A percentile compares a stretch with the other conserved stretches of the same genome.
Conservation (phyloP, 2,113 vertebrate species). For the Rhodinocichla rosea region DNA sequence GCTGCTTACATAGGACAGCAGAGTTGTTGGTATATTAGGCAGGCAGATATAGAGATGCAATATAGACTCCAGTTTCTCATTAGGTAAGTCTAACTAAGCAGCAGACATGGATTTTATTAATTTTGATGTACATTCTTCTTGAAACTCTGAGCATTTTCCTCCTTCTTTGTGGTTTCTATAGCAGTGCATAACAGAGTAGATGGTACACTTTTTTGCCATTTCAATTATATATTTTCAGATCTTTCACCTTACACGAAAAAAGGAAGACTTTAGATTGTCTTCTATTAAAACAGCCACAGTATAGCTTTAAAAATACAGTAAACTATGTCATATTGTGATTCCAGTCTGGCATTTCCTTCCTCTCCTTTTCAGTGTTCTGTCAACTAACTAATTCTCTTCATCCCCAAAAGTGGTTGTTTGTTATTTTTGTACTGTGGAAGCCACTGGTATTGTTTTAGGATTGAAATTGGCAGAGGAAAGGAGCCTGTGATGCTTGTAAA, state of each 20-base stretch:
- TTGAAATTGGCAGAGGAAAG: not conserved
- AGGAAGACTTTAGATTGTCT: not conserved
- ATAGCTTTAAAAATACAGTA: not conserved
- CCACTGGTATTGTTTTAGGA: not conserved
- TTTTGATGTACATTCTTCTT: not conserved
- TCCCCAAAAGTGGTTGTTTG: not conserved
- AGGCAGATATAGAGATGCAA: not conserved
- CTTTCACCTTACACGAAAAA: not conserved
- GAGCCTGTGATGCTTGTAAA: not conserved
- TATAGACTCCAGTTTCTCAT: slow-evolving; percentile 18
- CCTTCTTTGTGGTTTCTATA: not conserved
- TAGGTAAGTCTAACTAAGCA: not conserved
- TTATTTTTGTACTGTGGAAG: not conserved
- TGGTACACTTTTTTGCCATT: not conserved
- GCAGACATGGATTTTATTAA: not conserved
- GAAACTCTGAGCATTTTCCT: not conserved
- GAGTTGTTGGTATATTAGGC: slow-evolving; percentile 24
- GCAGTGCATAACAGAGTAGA: not conserved
- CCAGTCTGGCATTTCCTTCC: not conserved
- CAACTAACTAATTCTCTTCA: not conserved
- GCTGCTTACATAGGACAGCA: slow-evolving; percentile 11
- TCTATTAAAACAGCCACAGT: not conserved
- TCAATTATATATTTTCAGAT: not conserved
- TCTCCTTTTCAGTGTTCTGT: not conserved
- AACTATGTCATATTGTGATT: not conserved